A percentile compares a stretch with the other conserved stretches of the same genome.
phyloP scores from a whole-genome alignment of 2,113 vertebrate species.

The Sinosuthora webbiana region DNA sequence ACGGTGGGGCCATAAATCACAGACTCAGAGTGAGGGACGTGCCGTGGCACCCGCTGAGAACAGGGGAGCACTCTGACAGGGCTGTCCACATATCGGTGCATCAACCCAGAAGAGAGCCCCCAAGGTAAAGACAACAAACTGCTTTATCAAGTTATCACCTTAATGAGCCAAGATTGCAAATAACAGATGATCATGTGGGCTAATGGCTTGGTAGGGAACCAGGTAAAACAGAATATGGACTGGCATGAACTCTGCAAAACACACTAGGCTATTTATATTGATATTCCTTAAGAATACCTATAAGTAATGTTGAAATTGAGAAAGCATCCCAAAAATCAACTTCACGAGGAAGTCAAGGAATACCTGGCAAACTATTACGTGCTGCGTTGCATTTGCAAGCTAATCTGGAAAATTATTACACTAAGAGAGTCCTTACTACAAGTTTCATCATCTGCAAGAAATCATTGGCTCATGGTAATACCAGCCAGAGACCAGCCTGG shows the following conservation, averaged over 20 bases:
- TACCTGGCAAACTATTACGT: not conserved
- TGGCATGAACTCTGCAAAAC: not conserved
- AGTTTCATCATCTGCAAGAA: not conserved
- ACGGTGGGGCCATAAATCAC: not conserved
- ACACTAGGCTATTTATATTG: not conserved
- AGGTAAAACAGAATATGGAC: not conserved
- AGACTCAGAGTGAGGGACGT: not conserved
- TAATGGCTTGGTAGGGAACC: not conserved
- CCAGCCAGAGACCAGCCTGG: not conserved
- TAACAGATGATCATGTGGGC: not conserved
- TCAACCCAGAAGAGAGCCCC: not conserved
- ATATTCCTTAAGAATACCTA: not conserved
- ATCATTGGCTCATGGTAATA: not conserved
- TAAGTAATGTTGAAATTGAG: not conserved
- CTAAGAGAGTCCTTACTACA: not conserved
- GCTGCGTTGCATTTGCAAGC: not conserved
- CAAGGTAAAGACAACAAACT: constrained; percentile 44
- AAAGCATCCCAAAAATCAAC: not conserved
- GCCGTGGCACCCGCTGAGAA: not conserved
- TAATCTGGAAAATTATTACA: not conserved
- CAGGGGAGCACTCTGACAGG: not conserved
- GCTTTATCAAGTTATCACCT: not conserved
- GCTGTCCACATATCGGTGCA: not conserved
- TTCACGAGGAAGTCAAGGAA: not conserved
- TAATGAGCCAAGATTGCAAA: constrained; percentile 34